These are phyloP conservation scores for Nyctibius grandis DNA, from an alignment of 2,797 vertebrate species.

Conservation along the genomic window DNA sequence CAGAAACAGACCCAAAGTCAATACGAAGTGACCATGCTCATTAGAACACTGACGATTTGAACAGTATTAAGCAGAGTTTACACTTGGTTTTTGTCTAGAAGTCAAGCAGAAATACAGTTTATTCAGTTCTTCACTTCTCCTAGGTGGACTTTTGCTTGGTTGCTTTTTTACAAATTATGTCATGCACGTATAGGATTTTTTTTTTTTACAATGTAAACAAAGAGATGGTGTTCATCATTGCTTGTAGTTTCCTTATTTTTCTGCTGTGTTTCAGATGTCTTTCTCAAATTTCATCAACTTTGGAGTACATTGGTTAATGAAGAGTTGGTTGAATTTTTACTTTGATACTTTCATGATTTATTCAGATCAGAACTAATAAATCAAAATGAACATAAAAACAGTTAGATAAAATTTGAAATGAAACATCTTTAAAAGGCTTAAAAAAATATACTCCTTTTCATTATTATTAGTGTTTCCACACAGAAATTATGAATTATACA, in stretches of 20 bases:
- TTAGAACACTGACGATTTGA: background rate
- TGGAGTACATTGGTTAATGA: background rate
- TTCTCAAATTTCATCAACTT: background rate
- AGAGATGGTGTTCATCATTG: background rate
- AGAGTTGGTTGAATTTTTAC: background rate
- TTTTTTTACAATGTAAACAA: background rate
- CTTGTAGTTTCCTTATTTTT: background rate
- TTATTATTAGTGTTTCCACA: background rate
- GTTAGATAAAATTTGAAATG: background rate
- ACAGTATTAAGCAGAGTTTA: background rate
- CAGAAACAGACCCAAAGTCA: background rate
- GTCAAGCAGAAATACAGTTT: background rate
- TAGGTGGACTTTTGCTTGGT: background rate
- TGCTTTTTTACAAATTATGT: background rate
- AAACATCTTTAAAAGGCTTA: background rate
- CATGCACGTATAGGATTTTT: background rate
- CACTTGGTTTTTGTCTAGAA: background rate
- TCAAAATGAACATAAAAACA: accelerated
- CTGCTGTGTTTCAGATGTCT: background rate
- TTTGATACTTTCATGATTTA: background rate
- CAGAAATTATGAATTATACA: background rate
- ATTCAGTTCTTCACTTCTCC: background rate
- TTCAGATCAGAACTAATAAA: background rate
- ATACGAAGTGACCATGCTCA: background rate
- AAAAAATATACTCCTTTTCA: background rate